Conservation (phyloP, 1,140 invertebrate genomes). For the Zaprionus nigranus region DNA sequence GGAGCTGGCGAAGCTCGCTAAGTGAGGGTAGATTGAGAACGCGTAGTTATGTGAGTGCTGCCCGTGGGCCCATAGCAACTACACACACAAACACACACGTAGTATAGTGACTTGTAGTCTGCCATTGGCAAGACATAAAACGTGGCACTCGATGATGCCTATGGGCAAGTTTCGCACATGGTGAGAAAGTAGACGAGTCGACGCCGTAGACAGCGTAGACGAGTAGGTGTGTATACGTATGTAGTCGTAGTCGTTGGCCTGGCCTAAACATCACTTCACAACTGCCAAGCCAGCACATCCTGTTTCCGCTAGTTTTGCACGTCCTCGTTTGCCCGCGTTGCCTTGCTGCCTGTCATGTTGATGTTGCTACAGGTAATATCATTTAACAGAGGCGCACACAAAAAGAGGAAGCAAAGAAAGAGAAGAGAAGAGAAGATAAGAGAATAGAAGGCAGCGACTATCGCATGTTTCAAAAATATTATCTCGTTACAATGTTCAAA, state of each 20-base stretch:
- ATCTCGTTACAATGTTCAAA: slow-evolving; percentile 75
- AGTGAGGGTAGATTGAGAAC: slow-evolving; percentile 15
- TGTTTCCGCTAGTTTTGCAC: slow-evolving; percentile 76
- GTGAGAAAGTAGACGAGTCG: slow-evolving; percentile 10
- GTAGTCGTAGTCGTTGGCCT: slow-evolving; percentile 44
- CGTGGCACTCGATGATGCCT: slow-evolving; percentile 80
- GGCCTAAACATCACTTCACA: slow-evolving; percentile 79
- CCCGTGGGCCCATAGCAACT: slow-evolving; percentile 69
- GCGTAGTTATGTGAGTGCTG: slow-evolving; percentile 53
- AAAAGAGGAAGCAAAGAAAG: slow-evolving; percentile 10
- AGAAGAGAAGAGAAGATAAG: slow-evolving; percentile 11
- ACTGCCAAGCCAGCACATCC: slow-evolving; percentile 82
- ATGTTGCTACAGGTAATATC: slow-evolving; percentile 82
- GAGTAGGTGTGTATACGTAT: no score
- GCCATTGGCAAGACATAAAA: slow-evolving; percentile 76
- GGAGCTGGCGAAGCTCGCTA: slow-evolving; percentile 2
- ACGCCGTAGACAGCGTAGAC: not conserved
- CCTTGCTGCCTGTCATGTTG: slow-evolving; percentile 70
- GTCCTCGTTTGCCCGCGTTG: slow-evolving; percentile 20
- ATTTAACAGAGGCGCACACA: slow-evolving; percentile 62
- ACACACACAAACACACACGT: slow-evolving; percentile 29
- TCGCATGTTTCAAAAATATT: slow-evolving; percentile 78
- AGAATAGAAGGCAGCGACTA: slow-evolving; percentile 42
- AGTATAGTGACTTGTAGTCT: slow-evolving; percentile 45
- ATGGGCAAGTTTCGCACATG: slow-evolving; percentile 72